These are phyloP conservation scores for Callopanchax toddi DNA, from an alignment of 2,113 vertebrate genomes.

Conservation along the genomic window DNA sequence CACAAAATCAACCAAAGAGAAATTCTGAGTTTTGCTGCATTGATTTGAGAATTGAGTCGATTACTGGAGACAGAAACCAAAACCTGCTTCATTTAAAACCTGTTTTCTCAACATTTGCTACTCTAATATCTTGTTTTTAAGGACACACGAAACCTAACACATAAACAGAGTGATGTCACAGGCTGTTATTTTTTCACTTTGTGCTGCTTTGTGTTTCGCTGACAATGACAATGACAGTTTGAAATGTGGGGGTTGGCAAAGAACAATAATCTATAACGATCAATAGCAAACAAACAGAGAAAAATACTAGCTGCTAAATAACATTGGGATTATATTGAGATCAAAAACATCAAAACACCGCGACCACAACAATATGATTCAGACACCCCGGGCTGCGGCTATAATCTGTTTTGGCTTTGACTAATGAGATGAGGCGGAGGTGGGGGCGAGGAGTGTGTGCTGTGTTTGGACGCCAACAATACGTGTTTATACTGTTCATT, in stretches of 20 bases:
- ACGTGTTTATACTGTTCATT: constrained; percentile 54
- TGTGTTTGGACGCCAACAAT: constrained; percentile 30
- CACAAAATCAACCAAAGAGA: constrained; percentile 56
- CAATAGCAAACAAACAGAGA: background rate
- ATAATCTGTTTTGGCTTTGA: constrained; percentile 56
- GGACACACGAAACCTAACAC: background rate
- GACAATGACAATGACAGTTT: no score
- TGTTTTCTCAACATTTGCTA: background rate
- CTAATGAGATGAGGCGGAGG: constrained; percentile 43
- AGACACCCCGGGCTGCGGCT: constrained; percentile 22
- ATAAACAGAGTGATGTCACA: background rate
- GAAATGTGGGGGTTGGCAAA: no score
- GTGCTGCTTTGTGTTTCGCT: background rate
- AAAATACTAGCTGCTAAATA: constrained; percentile 26
- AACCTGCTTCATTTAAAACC: constrained; percentile 32
- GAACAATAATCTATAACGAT: no score
- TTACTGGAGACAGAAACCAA: constrained; percentile 48
- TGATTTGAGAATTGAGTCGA: constrained; percentile 69
- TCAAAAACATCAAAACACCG: constrained; percentile 50
- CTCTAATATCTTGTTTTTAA: background rate
- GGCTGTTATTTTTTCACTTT: background rate
- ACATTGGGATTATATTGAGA: constrained; percentile 31
- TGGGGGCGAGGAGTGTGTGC: background rate
- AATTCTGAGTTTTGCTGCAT: constrained; percentile 59
- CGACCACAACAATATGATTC: constrained; percentile 31